Percentiles rank a stretch among this genome's conserved stretches.
Evolutionary conservation across 2,113 vertebrate species (phyloP).

Genomic region (Falco punctatus): DNA sequence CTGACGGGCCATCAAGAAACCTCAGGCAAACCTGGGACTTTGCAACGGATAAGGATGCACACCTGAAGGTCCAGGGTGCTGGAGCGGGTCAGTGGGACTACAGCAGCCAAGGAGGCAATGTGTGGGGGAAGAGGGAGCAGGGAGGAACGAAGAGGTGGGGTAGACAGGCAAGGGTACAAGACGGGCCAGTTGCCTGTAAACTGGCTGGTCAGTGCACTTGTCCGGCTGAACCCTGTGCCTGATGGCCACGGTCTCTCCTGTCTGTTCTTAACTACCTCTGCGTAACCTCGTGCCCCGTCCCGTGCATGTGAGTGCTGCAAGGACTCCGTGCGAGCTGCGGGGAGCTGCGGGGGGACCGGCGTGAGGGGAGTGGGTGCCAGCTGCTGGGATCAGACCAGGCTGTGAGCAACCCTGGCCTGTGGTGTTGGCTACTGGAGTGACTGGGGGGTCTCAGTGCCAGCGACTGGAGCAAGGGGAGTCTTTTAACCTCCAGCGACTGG

Average conservation of each 20-base stretch:
- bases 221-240: too few relatives aligned
- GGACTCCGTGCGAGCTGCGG: background rate
- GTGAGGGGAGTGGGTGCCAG: background rate
- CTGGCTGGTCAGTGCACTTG: background rate
- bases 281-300: background rate
- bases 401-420: background rate
- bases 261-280: background rate
- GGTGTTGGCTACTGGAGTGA: background rate
- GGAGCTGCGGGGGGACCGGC: background rate
- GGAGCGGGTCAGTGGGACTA: background rate
- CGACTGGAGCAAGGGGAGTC: background rate
- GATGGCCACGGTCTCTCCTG: background rate
- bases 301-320: fast-evolving
- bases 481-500: background rate
- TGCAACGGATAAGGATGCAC: background rate
- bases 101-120: background rate
- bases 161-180: background rate
- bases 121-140: background rate
- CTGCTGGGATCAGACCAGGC: background rate
- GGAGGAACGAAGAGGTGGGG: background rate
- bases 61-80: background rate
- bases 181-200: background rate
- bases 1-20: background rate
- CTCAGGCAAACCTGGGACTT: background rate
- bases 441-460: background rate